Percentiles rank a stretch among this genome's conserved stretches.
phyloP scores from a whole-genome alignment of 2,113 vertebrate species.

The Dasyurus viverrinus region DNA sequence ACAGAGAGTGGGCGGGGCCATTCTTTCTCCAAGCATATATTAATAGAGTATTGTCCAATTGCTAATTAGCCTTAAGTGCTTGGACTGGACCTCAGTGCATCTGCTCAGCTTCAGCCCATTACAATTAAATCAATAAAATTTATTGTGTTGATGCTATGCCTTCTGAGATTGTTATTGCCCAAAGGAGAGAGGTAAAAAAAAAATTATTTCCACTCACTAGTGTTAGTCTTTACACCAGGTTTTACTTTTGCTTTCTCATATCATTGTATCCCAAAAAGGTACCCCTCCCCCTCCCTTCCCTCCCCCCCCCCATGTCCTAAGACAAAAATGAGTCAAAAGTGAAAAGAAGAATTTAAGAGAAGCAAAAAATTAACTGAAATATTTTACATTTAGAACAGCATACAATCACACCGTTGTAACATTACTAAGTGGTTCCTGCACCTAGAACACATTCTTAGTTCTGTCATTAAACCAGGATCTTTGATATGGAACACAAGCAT shows the following conservation, averaged over 20 bases:
- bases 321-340: background rate
- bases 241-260: background rate
- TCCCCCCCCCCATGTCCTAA: background rate
- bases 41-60: no score
- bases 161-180: background rate
- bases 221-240: background rate
- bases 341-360: background rate
- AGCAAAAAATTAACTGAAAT: background rate
- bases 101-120: no score
- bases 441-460: background rate
- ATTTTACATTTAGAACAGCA: background rate
- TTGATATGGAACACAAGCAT: conserved; percentile 5
- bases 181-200: background rate
- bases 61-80: no score
- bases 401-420: background rate
- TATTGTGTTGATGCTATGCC: background rate
- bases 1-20: no score
- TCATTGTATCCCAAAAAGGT: background rate
- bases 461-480: background rate
- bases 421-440: background rate
- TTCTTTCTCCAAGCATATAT: no score
- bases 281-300: background rate
- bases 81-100: no score
- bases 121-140: background rate
- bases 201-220: background rate